These are phyloP conservation scores for Drosophila tropicalis DNA, from an alignment of 1,140 invertebrate genomes.

Conservation along the genomic window DNA sequence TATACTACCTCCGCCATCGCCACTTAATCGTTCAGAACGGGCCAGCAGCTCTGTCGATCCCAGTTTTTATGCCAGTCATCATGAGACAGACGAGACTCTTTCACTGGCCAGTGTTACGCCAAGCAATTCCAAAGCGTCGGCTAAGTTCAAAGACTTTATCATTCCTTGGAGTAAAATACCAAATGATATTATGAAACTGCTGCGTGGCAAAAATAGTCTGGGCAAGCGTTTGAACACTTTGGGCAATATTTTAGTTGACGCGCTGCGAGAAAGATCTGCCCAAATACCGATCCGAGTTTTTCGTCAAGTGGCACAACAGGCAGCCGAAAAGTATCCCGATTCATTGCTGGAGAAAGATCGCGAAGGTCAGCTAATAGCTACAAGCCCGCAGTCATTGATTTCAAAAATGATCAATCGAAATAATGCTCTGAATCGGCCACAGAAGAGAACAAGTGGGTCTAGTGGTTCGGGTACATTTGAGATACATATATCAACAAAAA, in stretches of 20 bases:
- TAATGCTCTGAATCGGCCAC: slow-evolving; percentile 64
- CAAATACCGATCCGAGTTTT: slow-evolving; percentile 66
- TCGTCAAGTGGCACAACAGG: slow-evolving; percentile 68
- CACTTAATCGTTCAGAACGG: slow-evolving; percentile 65
- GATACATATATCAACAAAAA: slow-evolving; percentile 57
- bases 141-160: slow-evolving; percentile 63
- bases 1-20: slow-evolving; percentile 66
- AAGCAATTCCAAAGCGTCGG: slow-evolving; percentile 57
- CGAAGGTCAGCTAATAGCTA: slow-evolving; percentile 69
- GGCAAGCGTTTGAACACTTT: slow-evolving; percentile 68
- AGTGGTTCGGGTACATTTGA: slow-evolving; percentile 55
- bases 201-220: slow-evolving; percentile 53
- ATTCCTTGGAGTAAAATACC: slow-evolving; percentile 75
- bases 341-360: slow-evolving; percentile 70
- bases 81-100: slow-evolving; percentile 60
- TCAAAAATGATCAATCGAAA: slow-evolving; percentile 76
- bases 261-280: slow-evolving; percentile 50
- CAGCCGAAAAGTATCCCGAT: slow-evolving; percentile 69
- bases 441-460: slow-evolving; percentile 51
- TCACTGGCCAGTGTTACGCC: slow-evolving; percentile 66
- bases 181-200: slow-evolving; percentile 66
- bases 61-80: slow-evolving; percentile 55
- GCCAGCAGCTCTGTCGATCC: slow-evolving; percentile 69
- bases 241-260: slow-evolving; percentile 63
- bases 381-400: slow-evolving; percentile 68